Evolutionary conservation across 2,888 invertebrate species (phyloP).

Genomic region (Mechanitis mazaeus): DNA sequence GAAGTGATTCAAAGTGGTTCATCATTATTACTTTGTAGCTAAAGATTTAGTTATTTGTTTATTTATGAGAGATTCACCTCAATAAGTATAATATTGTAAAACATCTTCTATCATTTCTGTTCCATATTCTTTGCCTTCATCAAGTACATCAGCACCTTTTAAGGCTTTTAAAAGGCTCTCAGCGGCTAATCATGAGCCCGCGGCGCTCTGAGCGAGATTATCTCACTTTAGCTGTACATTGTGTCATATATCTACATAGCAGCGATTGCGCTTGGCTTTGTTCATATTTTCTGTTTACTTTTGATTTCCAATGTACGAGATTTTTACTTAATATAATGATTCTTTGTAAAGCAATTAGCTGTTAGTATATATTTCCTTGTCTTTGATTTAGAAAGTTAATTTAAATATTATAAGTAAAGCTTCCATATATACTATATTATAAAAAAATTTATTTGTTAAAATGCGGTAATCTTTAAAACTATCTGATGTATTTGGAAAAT

Average conservation of each 20-base stretch:
- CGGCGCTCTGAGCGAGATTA: slow-evolving; percentile 44
- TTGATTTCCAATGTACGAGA: background rate
- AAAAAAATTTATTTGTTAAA: too few relatives aligned
- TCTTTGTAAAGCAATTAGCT: background rate
- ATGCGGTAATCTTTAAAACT: too few relatives aligned
- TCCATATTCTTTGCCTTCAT: slow-evolving; percentile 26
- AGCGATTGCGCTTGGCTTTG: slow-evolving; percentile 2
- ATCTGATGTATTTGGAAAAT: too few relatives aligned
- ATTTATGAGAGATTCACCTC: background rate
- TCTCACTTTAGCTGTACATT: slow-evolving; percentile 33
- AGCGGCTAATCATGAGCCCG: slow-evolving; percentile 52
- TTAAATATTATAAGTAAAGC: too few relatives aligned
- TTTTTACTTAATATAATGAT: background rate
- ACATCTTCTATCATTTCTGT: slow-evolving; percentile 7
- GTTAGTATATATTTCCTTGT: too few relatives aligned
- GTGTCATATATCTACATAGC: slow-evolving; percentile 17
- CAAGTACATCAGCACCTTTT: slow-evolving; percentile 38
- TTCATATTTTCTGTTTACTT: slow-evolving; percentile 6
- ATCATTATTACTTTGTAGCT: too few relatives aligned
- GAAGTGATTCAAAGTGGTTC: too few relatives aligned
- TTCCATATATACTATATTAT: too few relatives aligned
- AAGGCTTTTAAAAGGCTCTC: slow-evolving; percentile 61
- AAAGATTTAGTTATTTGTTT: too few relatives aligned
- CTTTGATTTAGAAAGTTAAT: too few relatives aligned
- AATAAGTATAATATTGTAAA: background rate